Percentiles rank a stretch among this genome's conserved stretches.
Evolutionary conservation across 2,113 vertebrate genomes (phyloP).

Genomic region (Ciconia stormi): DNA sequence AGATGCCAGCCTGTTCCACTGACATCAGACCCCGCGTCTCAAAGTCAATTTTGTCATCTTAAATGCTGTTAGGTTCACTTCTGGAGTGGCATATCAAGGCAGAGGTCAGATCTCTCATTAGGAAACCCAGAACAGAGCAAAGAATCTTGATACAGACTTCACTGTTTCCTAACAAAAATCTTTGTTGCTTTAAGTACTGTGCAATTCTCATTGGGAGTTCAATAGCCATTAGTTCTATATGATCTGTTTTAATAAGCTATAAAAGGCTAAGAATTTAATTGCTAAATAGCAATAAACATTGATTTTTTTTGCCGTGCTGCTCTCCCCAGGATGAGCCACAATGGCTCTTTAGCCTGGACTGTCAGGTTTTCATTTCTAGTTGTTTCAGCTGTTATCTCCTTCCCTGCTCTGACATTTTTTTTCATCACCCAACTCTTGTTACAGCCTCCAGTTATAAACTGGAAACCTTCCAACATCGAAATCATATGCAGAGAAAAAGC

Average conservation of each 20-base stretch:
- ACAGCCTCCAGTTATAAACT: not conserved
- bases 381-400: not conserved
- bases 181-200: not conserved
- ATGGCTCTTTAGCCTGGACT: not conserved
- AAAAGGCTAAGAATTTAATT: constrained; percentile 43
- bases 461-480: not conserved
- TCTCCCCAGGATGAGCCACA: not conserved
- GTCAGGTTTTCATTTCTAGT: not conserved
- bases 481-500: not conserved
- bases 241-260: constrained; percentile 28
- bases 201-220: not conserved
- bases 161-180: not conserved
- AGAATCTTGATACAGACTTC: not conserved
- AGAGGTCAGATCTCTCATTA: not conserved
- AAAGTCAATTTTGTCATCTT: not conserved
- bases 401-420: not conserved
- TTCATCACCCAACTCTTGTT: not conserved
- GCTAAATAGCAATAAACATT: constrained; percentile 38
- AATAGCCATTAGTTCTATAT: constrained; percentile 16
- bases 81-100: not conserved
- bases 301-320: not conserved
- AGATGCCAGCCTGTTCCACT: not conserved
- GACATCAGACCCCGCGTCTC: not conserved
- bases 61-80: not conserved
- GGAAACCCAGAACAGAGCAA: not conserved